A percentile compares a stretch with the other conserved stretches of the same genome.
These are phyloP conservation scores for Junonia oenone DNA, from an alignment of 2,888 invertebrate genomes.

Conservation along the genomic window DNA sequence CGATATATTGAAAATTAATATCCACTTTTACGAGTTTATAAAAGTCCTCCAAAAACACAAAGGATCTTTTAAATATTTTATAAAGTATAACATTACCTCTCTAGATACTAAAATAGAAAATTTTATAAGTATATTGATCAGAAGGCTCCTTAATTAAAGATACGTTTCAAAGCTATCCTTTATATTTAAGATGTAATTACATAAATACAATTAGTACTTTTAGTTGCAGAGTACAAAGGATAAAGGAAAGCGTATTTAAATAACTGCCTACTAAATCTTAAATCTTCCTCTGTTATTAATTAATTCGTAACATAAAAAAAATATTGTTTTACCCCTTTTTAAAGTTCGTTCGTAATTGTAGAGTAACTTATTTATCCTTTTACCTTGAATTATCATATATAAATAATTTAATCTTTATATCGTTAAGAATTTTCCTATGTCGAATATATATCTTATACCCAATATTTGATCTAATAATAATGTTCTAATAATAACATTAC, in stretches of 20 bases:
- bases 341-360: slow-evolving; percentile 17
- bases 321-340: slow-evolving; percentile 25
- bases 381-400: slow-evolving; percentile 25
- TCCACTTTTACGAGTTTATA: slow-evolving; percentile 51
- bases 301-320: slow-evolving; percentile 14
- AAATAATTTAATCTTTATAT: slow-evolving; percentile 25
- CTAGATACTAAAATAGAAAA: slow-evolving; percentile 65
- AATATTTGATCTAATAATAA: slow-evolving; percentile 6
- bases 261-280: slow-evolving; percentile 20
- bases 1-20: slow-evolving; percentile 53
- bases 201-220: slow-evolving; percentile 29
- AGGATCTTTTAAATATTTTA: slow-evolving; percentile 42
- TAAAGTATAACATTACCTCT: slow-evolving; percentile 58
- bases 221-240: slow-evolving; percentile 31
- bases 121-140: slow-evolving; percentile 50
- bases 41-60: slow-evolving; percentile 53
- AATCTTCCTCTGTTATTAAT: slow-evolving; percentile 24
- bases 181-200: slow-evolving; percentile 28
- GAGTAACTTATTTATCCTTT: slow-evolving; percentile 24
- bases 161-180: slow-evolving; percentile 31
- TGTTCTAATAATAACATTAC: slow-evolving; percentile 12
- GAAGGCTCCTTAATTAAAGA: slow-evolving; percentile 48
- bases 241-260: slow-evolving; percentile 21
- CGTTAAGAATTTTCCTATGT: slow-evolving; percentile 28
- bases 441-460: slow-evolving; percentile 21